A percentile compares a stretch with the other conserved stretches of the same genome.
These are phyloP conservation scores for Nomada hirtipes DNA, from an alignment of 2,888 invertebrate genomes.

Conservation along the genomic window DNA sequence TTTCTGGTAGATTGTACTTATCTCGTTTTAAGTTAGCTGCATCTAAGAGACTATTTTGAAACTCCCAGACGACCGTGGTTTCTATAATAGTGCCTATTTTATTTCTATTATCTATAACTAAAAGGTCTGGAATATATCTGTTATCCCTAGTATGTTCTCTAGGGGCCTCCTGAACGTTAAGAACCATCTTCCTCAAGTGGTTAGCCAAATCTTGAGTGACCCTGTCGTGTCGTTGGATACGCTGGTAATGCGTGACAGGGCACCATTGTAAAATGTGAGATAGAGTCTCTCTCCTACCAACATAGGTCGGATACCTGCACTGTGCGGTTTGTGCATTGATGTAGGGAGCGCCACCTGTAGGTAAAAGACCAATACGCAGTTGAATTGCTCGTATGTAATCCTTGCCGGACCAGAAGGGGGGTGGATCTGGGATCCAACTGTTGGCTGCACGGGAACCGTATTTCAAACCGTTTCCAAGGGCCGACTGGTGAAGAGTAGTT, in stretches of 20 bases:
- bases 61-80: slow-evolving; percentile 8
- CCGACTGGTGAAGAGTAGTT: too few relatives aligned
- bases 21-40: too few relatives aligned
- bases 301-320: slow-evolving; percentile 20
- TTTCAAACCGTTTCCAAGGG: too few relatives aligned
- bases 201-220: slow-evolving; percentile 12
- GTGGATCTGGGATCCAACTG: too few relatives aligned
- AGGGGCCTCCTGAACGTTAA: not conserved
- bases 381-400: too few relatives aligned
- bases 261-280: slow-evolving; percentile 25
- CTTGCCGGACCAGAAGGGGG: too few relatives aligned
- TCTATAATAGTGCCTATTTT: not conserved
- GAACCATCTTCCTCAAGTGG: not conserved
- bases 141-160: slow-evolving; percentile 13
- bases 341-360: slow-evolving; percentile 7
- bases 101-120: not conserved
- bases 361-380: too few relatives aligned
- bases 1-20: slow-evolving; percentile 47
- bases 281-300: slow-evolving; percentile 6
- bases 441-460: too few relatives aligned
- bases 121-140: slow-evolving; percentile 22
- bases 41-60: not conserved
- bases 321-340: not conserved
- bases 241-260: slow-evolving; percentile 11
- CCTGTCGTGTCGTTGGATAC: slow-evolving; percentile 14